Evolutionary conservation across 2,797 vertebrate genomes (phyloP), one percentile per base, ranked within the genome.

Genomic region (Buceros bicornis): DNA sequence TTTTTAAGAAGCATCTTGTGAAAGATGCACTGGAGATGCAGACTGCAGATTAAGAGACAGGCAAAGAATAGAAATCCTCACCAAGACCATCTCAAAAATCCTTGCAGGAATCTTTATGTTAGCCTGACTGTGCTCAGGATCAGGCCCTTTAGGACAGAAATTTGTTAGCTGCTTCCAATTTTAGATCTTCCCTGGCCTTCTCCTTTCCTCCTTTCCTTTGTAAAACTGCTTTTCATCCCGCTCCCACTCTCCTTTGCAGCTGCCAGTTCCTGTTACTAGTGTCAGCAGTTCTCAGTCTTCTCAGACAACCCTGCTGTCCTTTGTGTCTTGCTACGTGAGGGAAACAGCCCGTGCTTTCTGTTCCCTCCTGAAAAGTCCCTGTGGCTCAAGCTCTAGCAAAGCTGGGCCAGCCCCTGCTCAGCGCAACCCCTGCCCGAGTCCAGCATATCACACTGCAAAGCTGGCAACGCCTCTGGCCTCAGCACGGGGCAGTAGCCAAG

Each of bases 271-370:
- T 93, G 83, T 90, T 94, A 80, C 72, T 62, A 35, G 53, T 42
- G 64, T 96, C 90, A 97, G 87, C 81, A 90, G 81, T 94, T 96
- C 81, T 85, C 73, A 48, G 0, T 93, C 76, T 81, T 94, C 90
- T 93, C 86, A 93, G 90, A 67, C 74, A 93, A 62, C 89, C 43
- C 67, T 66, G 60, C 56, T 94, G 87, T 70, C 67, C 0, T 74
- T 90, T 85, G 81, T 93, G 83, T 67, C 57, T 73, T 90, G 51
- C 54, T 87, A 29, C 1, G 0, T 86, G 72, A 95, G 57, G 82
- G 54, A 81, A 93, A 88, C 29, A 93, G 58, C 56, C 74, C 25
- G 0, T 76, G 83, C 28, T 95, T 96, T 95, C 69, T 81, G 50
- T 97, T 94, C 64, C 51, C 66, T 86, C 43, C 37, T 57, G 61